A percentile compares a stretch with the other conserved stretches of the same genome.
phyloP scores from a whole-genome alignment of 1,140 invertebrate species.

The Holotrichia oblita region DNA sequence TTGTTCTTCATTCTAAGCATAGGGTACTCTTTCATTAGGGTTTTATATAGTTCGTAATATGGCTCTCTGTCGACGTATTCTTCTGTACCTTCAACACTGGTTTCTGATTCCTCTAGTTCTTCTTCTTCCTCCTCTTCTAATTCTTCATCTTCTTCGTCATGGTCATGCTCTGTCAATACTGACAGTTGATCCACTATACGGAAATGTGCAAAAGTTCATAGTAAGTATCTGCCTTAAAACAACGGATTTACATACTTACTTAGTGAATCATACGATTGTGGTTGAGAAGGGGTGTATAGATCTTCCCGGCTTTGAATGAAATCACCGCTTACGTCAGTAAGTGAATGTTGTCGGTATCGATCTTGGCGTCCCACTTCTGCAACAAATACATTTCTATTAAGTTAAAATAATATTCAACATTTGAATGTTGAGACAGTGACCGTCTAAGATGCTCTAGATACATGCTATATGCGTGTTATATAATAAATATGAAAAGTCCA shows the following conservation, averaged over 20 bases:
- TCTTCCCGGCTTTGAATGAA: conserved; percentile 10
- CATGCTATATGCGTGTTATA: neutral
- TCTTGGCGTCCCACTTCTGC: conserved; percentile 4
- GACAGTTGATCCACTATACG: neutral
- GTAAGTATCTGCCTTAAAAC: neutral
- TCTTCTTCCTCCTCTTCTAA: conserved; percentile 36
- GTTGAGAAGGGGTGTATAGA: neutral
- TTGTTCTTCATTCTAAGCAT: conserved; percentile 51
- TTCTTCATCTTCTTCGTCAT: conserved; percentile 17
- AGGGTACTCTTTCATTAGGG: conserved; percentile 43
- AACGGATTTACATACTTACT: neutral
- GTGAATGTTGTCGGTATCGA: neutral
- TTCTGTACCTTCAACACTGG: conserved; percentile 46
- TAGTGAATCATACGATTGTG: neutral
- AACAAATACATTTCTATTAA: neutral
- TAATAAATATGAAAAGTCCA: neutral
- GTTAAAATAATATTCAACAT: neutral
- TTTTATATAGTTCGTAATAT: conserved; percentile 48
- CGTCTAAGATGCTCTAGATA: neutral
- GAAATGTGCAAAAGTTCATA: neutral
- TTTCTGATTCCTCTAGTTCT: conserved; percentile 40
- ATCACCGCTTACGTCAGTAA: conserved; percentile 27
- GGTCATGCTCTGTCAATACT: neutral
- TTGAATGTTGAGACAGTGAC: neutral
- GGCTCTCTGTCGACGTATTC: conserved; percentile 48